These are phyloP conservation scores for Crotalus helleri DNA, from an alignment of 2,113 vertebrate genomes.

Conservation along the genomic window DNA sequence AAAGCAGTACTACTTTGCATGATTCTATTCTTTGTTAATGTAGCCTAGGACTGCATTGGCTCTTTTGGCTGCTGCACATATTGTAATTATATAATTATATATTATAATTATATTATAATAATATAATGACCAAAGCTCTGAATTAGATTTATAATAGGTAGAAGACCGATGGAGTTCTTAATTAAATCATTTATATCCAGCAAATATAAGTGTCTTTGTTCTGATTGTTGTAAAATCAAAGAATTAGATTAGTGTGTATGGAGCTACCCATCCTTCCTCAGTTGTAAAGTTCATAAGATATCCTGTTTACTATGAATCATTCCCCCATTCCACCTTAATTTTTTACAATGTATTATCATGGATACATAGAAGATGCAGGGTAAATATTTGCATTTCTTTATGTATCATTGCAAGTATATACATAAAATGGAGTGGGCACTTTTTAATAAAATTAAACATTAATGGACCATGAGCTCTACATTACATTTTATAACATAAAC, in stretches of 20 bases:
- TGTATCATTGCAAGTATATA: neutral
- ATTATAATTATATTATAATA: neutral
- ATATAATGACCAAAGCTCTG: neutral
- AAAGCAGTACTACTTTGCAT: neutral
- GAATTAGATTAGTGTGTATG: neutral
- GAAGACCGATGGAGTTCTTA: slow-evolving; percentile 16
- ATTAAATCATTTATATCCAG: neutral
- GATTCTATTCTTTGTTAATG: neutral
- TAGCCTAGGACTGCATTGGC: neutral
- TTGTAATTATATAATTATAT: neutral
- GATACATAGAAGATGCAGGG: neutral
- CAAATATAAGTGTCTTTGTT: neutral
- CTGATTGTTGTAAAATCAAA: neutral
- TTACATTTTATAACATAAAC: neutral
- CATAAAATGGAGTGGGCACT: neutral
- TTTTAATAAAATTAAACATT: neutral
- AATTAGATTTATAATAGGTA: slow-evolving; percentile 5
- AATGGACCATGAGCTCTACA: neutral
- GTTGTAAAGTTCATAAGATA: neutral
- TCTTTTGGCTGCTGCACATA: neutral
- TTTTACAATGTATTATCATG: neutral
- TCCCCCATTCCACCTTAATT: neutral
- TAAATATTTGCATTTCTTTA: neutral
- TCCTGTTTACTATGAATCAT: neutral
- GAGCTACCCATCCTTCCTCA: neutral